phyloP scores from a whole-genome alignment of 2,888 invertebrate genomes.

The Theretra japonica region DNA sequence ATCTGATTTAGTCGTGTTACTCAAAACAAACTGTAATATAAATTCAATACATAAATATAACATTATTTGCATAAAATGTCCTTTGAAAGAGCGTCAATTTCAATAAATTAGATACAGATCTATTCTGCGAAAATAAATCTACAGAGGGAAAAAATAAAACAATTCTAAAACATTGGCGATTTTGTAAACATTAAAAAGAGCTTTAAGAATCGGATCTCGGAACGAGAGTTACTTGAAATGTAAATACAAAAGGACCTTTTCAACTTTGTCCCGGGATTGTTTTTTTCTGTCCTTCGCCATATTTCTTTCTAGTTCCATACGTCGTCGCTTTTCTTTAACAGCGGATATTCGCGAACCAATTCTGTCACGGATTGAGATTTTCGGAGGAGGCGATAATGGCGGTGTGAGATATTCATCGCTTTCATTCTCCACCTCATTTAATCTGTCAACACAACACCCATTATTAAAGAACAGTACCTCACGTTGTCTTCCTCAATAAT shows the following conservation, averaged over 20 bases:
- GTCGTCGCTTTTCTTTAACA: slow-evolving; percentile 57
- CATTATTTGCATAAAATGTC: neutral
- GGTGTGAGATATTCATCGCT: slow-evolving; percentile 56
- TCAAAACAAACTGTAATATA: slow-evolving; percentile 66
- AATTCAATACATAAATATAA: slow-evolving; percentile 8
- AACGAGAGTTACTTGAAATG: slow-evolving; percentile 44
- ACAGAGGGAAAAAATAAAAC: slow-evolving; percentile 37
- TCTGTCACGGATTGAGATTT: slow-evolving; percentile 64
- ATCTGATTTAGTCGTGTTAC: slow-evolving; percentile 66
- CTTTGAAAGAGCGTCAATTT: slow-evolving; percentile 8
- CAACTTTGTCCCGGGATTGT: slow-evolving; percentile 60
- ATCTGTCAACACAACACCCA: slow-evolving; percentile 51
- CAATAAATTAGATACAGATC: slow-evolving; percentile 22
- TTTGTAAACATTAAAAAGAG: slow-evolving; percentile 48
- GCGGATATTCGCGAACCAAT: slow-evolving; percentile 64
- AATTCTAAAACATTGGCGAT: slow-evolving; percentile 38
- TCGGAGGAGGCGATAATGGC: slow-evolving; percentile 51
- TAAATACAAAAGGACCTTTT: slow-evolving; percentile 62
- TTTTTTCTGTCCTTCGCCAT: slow-evolving; percentile 55
- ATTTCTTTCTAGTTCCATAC: slow-evolving; percentile 53
- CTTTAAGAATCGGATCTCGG: slow-evolving; percentile 38
- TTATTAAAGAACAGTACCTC: neutral
- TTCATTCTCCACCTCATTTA: slow-evolving; percentile 60
- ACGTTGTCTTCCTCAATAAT: neutral
- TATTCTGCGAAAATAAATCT: slow-evolving; percentile 34